Conservation (phyloP, 2,113 vertebrate species). For the Grus americana region DNA sequence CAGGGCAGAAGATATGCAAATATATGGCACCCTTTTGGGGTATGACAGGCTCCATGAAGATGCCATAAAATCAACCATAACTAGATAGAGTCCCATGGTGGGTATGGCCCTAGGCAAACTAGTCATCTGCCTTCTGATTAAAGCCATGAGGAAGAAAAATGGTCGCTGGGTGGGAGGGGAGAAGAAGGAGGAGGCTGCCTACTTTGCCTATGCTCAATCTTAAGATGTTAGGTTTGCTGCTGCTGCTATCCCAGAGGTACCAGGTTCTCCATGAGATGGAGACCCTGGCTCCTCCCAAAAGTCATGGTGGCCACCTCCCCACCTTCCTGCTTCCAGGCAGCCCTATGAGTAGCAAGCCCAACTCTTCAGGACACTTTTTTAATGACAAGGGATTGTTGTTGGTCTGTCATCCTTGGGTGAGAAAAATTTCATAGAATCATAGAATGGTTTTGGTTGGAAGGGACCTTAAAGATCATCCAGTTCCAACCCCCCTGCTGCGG, state of each 20-base stretch:
- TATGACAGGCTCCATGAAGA: not conserved
- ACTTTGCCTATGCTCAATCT: not conserved
- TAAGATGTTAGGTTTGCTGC: not conserved
- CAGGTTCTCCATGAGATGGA: not conserved
- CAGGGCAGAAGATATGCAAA: not conserved
- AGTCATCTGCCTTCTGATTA: not conserved
- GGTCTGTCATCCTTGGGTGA: not conserved
- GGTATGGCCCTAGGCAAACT: not conserved
- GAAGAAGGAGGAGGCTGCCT: not conserved
- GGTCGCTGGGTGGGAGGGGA: not conserved
- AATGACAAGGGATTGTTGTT: not conserved
- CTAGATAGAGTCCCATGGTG: not conserved
- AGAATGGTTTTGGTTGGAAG: too few relatives aligned
- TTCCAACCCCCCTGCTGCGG: too few relatives aligned
- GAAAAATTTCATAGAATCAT: not conserved
- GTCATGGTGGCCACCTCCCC: not conserved
- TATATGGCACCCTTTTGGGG: not conserved
- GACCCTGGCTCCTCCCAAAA: not conserved
- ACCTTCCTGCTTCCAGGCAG: not conserved
- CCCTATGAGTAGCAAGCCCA: not conserved
- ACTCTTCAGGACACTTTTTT: not conserved
- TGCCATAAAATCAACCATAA: not conserved
- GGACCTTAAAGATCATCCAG: too few relatives aligned
- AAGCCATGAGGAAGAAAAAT: not conserved
- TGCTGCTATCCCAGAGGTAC: not conserved